Evolutionary conservation across 2,888 invertebrate genomes (phyloP).

Genomic region (Caenorhabditis sp.): DNA sequence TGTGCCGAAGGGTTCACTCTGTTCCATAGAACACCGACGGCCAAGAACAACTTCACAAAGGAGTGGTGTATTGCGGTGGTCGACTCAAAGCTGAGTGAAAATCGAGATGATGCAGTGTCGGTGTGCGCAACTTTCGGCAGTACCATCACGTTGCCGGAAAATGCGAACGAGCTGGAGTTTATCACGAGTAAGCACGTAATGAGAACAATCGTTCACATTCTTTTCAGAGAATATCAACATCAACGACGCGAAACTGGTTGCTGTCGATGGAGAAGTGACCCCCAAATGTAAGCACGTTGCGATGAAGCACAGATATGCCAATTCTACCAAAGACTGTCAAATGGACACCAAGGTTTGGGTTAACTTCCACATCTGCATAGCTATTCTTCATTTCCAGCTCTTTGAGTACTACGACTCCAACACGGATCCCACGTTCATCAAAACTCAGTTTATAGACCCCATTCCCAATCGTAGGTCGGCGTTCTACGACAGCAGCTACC

Average conservation of each 20-base stretch:
- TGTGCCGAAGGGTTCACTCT: conserved; percentile 8
- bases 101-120: neutral
- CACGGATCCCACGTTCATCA: neutral
- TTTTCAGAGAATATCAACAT: neutral
- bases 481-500: too few relatives aligned
- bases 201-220: too few relatives aligned
- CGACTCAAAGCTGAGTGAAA: neutral
- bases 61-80: conserved; percentile 15
- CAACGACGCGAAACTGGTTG: neutral
- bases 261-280: conserved; percentile 4
- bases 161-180: neutral
- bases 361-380: neutral
- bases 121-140: neutral
- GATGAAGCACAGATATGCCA: neutral
- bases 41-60: conserved; percentile 18
- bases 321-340: neutral
- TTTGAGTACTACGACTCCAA: conserved; percentile 6
- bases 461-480: neutral
- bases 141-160: conserved; percentile 2
- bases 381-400: neutral
- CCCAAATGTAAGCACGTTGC: neutral
- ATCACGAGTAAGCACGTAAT: neutral
- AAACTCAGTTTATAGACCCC: too few relatives aligned
- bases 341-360: neutral
- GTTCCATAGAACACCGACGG: conserved; percentile 1